These are phyloP conservation scores for Sebastiscus albofasciatus DNA, from an alignment of 2,797 vertebrate species.

Conservation along the genomic window DNA sequence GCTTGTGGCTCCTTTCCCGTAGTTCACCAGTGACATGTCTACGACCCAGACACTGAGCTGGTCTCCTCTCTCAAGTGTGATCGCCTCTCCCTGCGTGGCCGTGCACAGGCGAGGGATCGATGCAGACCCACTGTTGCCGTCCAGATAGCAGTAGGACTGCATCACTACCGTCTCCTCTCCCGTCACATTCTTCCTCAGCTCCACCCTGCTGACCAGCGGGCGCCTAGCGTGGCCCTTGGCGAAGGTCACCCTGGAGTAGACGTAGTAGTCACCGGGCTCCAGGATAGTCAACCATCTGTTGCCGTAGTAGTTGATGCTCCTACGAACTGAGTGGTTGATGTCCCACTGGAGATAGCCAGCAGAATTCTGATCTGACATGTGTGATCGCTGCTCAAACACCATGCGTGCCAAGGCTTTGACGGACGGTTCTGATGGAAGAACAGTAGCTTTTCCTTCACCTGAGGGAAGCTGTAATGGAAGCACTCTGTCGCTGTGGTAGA, in stretches of 20 bases:
- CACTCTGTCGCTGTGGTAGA: conserved; percentile 82
- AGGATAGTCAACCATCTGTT: conserved; percentile 82
- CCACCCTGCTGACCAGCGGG: conserved; percentile 80
- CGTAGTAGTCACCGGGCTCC: conserved; percentile 87
- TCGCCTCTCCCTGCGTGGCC: conserved; percentile 82
- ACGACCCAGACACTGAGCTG: conserved; percentile 87
- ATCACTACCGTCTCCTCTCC: conserved; percentile 60
- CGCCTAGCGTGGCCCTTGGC: conserved; percentile 69
- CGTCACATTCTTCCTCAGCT: conserved; percentile 12
- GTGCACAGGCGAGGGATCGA: conserved; percentile 78
- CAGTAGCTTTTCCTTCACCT: conserved; percentile 56
- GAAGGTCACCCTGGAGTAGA: conserved; percentile 93
- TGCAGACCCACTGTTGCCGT: background rate
- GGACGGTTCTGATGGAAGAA: background rate
- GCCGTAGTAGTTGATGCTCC: conserved; percentile 43
- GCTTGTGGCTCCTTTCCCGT: conserved; percentile 74
- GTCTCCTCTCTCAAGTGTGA: conserved; percentile 82
- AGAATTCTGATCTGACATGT: accelerated
- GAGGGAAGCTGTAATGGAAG: background rate
- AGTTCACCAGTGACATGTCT: conserved; percentile 81
- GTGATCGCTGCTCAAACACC: background rate
- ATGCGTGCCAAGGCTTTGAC: conserved; percentile 57
- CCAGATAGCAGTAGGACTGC: conserved; percentile 75
- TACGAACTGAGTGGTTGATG: conserved; percentile 20
- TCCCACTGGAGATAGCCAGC: conserved; percentile 70